phyloP scores from a whole-genome alignment of 2,113 vertebrate species.

The Arothron firmamentum region DNA sequence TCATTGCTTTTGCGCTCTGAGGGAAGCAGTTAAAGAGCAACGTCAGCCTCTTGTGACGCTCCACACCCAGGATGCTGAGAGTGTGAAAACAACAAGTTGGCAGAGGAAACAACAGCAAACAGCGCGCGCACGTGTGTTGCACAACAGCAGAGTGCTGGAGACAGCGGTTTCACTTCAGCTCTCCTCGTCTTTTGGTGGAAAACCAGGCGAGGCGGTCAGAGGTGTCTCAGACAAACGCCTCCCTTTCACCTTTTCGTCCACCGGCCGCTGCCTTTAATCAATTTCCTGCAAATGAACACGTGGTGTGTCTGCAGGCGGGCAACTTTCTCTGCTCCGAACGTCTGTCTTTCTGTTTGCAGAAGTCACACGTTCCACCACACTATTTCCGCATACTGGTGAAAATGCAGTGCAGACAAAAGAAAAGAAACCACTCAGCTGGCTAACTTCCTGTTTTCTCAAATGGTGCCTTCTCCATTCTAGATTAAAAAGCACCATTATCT shows the following conservation, averaged over 20 bases:
- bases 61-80: conserved; percentile 52
- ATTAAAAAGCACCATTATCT: not conserved
- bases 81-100: conserved; percentile 64
- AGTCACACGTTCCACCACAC: conserved; percentile 62
- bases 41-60: conserved; percentile 50
- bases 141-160: conserved; percentile 46
- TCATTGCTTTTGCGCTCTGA: conserved; percentile 13
- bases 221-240: not conserved
- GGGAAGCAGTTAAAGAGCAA: conserved; percentile 43
- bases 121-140: conserved; percentile 35
- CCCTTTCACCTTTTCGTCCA: too few species aligned
- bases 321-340: conserved; percentile 30
- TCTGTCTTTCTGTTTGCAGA: conserved; percentile 53
- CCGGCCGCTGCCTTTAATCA: too few species aligned
- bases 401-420: conserved; percentile 65
- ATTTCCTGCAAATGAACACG: too few species aligned
- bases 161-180: conserved; percentile 55
- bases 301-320: not conserved
- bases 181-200: conserved; percentile 11
- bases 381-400: conserved; percentile 63
- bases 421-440: conserved; percentile 59
- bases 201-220: conserved; percentile 4
- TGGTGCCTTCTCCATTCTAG: conserved; percentile 29
- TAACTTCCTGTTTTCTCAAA: conserved; percentile 68
- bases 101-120: conserved; percentile 50